Evolutionary conservation across 2,797 vertebrate species (phyloP), one percentile per base, ranked within the genome.

Genomic region (Catostomus latipinnis): DNA sequence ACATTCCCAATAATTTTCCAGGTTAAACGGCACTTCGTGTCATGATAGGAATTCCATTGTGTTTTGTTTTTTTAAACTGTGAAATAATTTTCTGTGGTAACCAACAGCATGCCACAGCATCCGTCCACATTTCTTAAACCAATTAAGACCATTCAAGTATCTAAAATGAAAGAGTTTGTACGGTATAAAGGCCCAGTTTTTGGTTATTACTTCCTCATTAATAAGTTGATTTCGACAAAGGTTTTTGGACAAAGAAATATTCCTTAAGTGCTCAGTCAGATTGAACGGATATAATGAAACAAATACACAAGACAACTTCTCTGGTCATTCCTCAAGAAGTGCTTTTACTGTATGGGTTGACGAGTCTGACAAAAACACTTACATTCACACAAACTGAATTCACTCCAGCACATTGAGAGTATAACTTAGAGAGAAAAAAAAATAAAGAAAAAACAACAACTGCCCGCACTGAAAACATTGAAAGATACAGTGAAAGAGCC

Each of bases 361-460:
- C 8, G 58, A 76, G 8, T 6, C 67, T 52, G 10, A n/a, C 49
- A 65, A 80, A 46, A 76, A 0, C 56, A 84, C 58, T 58, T 14
- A 76, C 34, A 54, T 70, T 54, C 68, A 56, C 68, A 74, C 76
- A 60, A 62, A 69, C 68, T 82, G 8, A 65, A 57, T 48, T 80
- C 88, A 83, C 87, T 82, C 85, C 79, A 65, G 66, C n/a, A 78
- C 63, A 84, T 83, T 82, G 88, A 91, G 90, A 90, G 88, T 79
- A 18, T 4, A 34, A 34, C 34, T 34, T 34, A 22, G 2, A 22
- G 2, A 22, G 0, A 60, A 60, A 22, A 53, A 85, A 50, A 1
- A 49, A 34, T 2, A 45, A 60, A 60, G 16, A 53, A 85, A 50
- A 1, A 49, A 18, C 16, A 45, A 74, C 18, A 78, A 74, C 57